Evolutionary conservation across 1,140 invertebrate genomes (phyloP).

Genomic region (Drosophila murphyi): DNA sequence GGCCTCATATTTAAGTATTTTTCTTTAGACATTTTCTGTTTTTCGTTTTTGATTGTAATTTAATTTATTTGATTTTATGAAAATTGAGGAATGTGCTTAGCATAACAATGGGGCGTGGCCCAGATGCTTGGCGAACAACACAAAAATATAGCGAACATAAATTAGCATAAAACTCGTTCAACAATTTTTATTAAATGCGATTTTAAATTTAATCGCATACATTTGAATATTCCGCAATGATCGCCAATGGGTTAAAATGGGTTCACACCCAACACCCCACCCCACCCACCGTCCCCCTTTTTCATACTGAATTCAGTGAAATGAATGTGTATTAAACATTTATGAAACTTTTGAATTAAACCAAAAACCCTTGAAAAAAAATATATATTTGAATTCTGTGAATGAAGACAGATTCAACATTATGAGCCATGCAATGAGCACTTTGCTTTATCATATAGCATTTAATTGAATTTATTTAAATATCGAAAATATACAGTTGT

Average conservation of each 20-base stretch:
- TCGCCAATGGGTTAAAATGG: neutral
- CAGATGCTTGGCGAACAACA: neutral
- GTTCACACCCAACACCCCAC: too few relatives aligned
- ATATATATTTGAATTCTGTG: neutral
- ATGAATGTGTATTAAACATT: conserved; percentile 1
- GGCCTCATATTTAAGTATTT: conserved; percentile 58
- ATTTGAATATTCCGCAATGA: conserved; percentile 37
- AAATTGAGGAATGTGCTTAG: conserved; percentile 52
- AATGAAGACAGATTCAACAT: neutral
- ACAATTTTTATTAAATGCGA: conserved; percentile 72
- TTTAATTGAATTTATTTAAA: too few relatives aligned
- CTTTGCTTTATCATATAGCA: too few relatives aligned
- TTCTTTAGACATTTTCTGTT: conserved; percentile 1
- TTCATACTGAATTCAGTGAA: neutral
- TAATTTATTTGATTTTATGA: conserved; percentile 65
- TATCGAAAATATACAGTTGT: too few relatives aligned
- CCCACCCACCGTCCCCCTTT: too few relatives aligned
- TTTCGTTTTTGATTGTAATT: conserved; percentile 59
- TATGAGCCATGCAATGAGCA: too few relatives aligned
- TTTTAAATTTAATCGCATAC: conserved; percentile 33
- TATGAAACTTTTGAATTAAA: conserved; percentile 12
- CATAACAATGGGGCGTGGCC: conserved; percentile 54
- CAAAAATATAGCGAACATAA: conserved; percentile 60
- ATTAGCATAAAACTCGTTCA: conserved; percentile 74
- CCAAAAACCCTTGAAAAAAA: conserved; percentile 2